These are phyloP conservation scores for Muschampia plurimacula DNA, from an alignment of 2,888 invertebrate species.

Conservation along the genomic window DNA sequence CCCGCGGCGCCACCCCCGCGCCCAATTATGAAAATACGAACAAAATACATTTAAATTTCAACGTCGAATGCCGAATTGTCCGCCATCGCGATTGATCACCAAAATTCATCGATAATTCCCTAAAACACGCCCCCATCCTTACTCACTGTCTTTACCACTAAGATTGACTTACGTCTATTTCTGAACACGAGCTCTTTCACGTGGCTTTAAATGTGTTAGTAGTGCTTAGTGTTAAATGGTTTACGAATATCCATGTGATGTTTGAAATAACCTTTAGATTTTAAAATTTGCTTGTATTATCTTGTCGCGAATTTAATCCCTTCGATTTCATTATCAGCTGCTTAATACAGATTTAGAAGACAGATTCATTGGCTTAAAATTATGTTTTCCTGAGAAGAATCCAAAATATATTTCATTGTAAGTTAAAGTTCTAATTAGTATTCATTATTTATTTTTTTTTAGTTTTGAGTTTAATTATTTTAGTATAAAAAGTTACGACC, in stretches of 20 bases:
- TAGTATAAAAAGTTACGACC: no score
- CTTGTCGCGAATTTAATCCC: neutral
- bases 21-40: slow-evolving; percentile 86
- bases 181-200: slow-evolving; percentile 5
- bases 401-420: no score
- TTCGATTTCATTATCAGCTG: no score
- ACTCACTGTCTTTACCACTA: slow-evolving; percentile 25
- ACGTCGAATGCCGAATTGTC: slow-evolving; percentile 59
- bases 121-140: slow-evolving; percentile 30
- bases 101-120: slow-evolving; percentile 46
- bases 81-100: slow-evolving; percentile 40
- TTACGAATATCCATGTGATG: neutral
- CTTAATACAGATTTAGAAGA: no score
- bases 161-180: slow-evolving; percentile 32
- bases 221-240: neutral
- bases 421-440: no score
- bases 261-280: neutral
- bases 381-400: no score
- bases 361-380: no score
- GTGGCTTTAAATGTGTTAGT: neutral
- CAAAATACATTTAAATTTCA: slow-evolving; percentile 81
- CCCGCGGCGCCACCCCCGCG: slow-evolving; percentile 72
- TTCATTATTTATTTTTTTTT: no score
- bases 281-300: neutral
- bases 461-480: no score